Percentiles rank a stretch among this genome's conserved stretches.
phyloP scores from a whole-genome alignment of 2,888 invertebrate genomes.

The Acanthococcus lagerstroemiae region DNA sequence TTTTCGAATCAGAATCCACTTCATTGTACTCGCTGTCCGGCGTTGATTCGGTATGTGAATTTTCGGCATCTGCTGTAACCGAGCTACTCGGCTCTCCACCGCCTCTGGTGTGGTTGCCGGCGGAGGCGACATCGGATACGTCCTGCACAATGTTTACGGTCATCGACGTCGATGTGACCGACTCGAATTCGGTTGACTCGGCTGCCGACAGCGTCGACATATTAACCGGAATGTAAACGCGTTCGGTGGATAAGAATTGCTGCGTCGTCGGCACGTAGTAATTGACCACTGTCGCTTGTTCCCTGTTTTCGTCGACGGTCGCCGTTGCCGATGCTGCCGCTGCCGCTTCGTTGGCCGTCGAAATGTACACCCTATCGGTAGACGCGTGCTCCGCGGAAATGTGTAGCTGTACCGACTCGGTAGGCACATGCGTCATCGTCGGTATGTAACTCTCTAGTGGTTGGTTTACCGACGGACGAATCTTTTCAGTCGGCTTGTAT shows the following conservation, averaged over 20 bases:
- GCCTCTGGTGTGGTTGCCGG: slow-evolving; percentile 1
- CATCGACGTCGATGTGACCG: slow-evolving; percentile 37
- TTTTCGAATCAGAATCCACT: slow-evolving; percentile 21
- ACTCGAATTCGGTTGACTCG: slow-evolving; percentile 28
- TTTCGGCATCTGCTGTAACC: slow-evolving; percentile 1
- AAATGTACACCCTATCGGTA: slow-evolving; percentile 7
- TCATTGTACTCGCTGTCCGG: slow-evolving; percentile 25
- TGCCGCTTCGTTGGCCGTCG: not conserved
- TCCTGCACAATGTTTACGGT: slow-evolving; percentile 36
- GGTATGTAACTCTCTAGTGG: slow-evolving; percentile 20
- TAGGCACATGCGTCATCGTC: slow-evolving; percentile 14
- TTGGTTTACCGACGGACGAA: slow-evolving; percentile 15
- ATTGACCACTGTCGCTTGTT: slow-evolving; percentile 6
- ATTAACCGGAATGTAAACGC: slow-evolving; percentile 24
- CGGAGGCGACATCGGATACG: not conserved
- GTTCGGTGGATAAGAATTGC: slow-evolving; percentile 30
- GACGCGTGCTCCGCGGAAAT: slow-evolving; percentile 16
- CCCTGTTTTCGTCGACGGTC: slow-evolving; percentile 3
- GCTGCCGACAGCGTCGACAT: slow-evolving; percentile 24
- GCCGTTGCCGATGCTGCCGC: not conserved
- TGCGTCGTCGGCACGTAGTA: slow-evolving; percentile 31
- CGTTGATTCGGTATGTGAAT: slow-evolving; percentile 9
- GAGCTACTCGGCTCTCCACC: slow-evolving; percentile 2
- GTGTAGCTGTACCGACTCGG: slow-evolving; percentile 20
- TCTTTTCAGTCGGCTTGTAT: slow-evolving; percentile 19